Percentiles rank a stretch among this genome's conserved stretches.
Evolutionary conservation across 2,113 vertebrate species (phyloP).

Genomic region (Campylorhamphus procurvoides): DNA sequence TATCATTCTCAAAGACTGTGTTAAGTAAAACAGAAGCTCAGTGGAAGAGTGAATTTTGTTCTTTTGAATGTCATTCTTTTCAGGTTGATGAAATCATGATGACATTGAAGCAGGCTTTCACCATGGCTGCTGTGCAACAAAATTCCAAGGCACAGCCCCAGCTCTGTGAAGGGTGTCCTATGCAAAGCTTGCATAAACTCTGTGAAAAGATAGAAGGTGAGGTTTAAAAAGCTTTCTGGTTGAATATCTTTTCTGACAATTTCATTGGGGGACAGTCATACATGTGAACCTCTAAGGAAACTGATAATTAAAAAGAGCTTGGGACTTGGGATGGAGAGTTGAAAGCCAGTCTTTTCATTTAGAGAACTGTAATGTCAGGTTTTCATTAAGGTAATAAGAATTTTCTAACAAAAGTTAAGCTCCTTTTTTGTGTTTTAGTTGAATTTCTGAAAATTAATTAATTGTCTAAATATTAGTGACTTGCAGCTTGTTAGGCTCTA

Average conservation of each 20-base stretch:
- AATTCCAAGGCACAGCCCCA: slow-evolving; percentile 82
- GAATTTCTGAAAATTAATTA: neutral
- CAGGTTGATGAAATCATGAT: slow-evolving; percentile 99
- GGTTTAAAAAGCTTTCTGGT: neutral
- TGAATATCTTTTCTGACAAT: neutral
- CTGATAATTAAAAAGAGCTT: neutral
- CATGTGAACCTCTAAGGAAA: neutral
- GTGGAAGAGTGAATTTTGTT: neutral
- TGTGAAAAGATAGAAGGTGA: slow-evolving; percentile 95
- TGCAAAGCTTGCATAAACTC: slow-evolving; percentile 90
- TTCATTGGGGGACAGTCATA: neutral
- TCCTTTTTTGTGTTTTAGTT: neutral
- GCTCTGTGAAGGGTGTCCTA: slow-evolving; percentile 91
- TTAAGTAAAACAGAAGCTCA: neutral
- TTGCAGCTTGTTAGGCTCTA: neutral
- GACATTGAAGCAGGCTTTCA: slow-evolving; percentile 97
- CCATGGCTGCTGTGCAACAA: slow-evolving; percentile 88
- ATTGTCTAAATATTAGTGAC: neutral
- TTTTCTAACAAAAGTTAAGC: neutral
- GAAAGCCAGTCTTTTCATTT: neutral
- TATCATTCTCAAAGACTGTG: neutral
- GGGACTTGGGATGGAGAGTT: neutral
- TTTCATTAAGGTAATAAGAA: neutral
- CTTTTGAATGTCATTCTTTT: neutral
- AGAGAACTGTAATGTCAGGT: neutral